A percentile compares a stretch with the other conserved stretches of the same genome.
phyloP scores from a whole-genome alignment of 2,888 invertebrate species.

The Phlogophora meticulosa region DNA sequence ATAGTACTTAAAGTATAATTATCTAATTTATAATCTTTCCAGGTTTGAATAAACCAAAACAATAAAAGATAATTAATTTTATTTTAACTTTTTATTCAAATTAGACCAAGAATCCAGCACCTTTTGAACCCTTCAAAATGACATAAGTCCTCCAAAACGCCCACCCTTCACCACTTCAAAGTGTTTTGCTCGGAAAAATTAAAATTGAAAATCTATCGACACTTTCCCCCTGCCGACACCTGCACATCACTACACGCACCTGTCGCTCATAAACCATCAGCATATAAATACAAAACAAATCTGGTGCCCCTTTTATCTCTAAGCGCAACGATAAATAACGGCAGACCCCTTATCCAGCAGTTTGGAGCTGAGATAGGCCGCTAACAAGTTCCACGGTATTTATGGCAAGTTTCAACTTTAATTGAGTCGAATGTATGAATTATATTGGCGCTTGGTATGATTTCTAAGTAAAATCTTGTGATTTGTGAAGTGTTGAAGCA shows the following conservation, averaged over 20 bases:
- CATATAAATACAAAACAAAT: constrained; percentile 76
- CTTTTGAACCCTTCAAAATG: too few species aligned
- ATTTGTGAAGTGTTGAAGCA: background rate
- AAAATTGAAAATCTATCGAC: constrained; percentile 22
- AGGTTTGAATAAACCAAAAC: too few species aligned
- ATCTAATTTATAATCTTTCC: too few species aligned
- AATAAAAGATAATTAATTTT: too few species aligned
- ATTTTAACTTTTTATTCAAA: too few species aligned
- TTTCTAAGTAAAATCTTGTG: background rate
- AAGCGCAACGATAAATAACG: constrained; percentile 68
- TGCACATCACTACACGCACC: constrained; percentile 68
- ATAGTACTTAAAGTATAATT: too few species aligned
- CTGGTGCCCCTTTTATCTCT: constrained; percentile 76
- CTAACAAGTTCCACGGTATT: constrained; percentile 59
- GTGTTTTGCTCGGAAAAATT: too few species aligned
- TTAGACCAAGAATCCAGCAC: too few species aligned
- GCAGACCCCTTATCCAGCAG: constrained; percentile 61
- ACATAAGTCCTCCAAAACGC: too few species aligned
- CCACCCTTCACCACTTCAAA: too few species aligned
- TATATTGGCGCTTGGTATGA: constrained; percentile 8
- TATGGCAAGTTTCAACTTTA: constrained; percentile 46
- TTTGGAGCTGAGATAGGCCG: constrained; percentile 59
- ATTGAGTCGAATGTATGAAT: constrained; percentile 45
- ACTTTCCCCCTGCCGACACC: constrained; percentile 8
- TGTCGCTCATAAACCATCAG: constrained; percentile 79